Evolutionary conservation across 1,140 invertebrate genomes (phyloP).

Genomic region (Elymnias hypermnestra): DNA sequence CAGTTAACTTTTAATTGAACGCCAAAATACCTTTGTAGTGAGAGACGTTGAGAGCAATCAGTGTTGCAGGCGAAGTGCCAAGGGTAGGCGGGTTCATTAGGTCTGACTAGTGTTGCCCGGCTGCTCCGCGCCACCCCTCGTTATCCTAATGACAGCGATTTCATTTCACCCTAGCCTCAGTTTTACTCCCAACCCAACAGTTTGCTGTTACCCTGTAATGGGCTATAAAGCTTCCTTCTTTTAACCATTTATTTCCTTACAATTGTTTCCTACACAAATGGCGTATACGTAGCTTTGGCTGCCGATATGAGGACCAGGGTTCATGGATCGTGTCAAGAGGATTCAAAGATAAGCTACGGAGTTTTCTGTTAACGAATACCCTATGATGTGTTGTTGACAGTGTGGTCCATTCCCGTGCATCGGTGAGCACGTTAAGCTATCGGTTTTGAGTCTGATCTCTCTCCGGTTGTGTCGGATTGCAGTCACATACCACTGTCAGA

Average conservation of each 20-base stretch:
- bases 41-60: slow-evolving; percentile 20
- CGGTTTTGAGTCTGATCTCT: no score
- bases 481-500: no score
- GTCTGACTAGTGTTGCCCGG: slow-evolving; percentile 40
- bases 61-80: slow-evolving; percentile 36
- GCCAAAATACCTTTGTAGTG: slow-evolving; percentile 16
- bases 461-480: no score
- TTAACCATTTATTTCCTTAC: slow-evolving; percentile 36
- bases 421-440: no score
- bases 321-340: no score
- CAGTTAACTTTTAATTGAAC: slow-evolving; percentile 20
- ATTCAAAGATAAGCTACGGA: no score
- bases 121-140: slow-evolving; percentile 46
- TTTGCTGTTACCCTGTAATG: slow-evolving; percentile 29
- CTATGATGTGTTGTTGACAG: no score
- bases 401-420: no score
- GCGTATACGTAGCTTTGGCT: no score
- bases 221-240: slow-evolving; percentile 24
- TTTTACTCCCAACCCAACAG: slow-evolving; percentile 47
- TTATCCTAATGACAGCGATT: slow-evolving; percentile 71
- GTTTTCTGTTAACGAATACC: no score
- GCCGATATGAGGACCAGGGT: no score
- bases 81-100: slow-evolving; percentile 57
- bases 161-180: slow-evolving; percentile 50
- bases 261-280: no score